These are phyloP conservation scores for Antheraea assamensis DNA, from an alignment of 2,888 invertebrate genomes.

Conservation along the genomic window DNA sequence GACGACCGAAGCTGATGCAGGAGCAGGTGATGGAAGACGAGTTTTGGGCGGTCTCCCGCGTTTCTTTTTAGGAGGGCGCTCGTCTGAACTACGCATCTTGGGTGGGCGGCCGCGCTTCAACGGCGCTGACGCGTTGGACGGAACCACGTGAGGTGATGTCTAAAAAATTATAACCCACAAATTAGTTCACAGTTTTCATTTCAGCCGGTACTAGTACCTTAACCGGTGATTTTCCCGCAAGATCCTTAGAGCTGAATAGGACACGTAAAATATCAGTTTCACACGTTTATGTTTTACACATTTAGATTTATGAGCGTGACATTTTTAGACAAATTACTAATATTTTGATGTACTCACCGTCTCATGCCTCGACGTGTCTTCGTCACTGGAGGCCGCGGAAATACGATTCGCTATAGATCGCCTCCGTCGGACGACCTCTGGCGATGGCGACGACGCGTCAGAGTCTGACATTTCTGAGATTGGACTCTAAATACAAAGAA, in stretches of 20 bases:
- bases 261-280: slow-evolving; percentile 10
- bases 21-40: slow-evolving; percentile 40
- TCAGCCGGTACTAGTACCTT: neutral
- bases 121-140: slow-evolving; percentile 35
- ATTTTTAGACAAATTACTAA: neutral
- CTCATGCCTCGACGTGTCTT: slow-evolving; percentile 56
- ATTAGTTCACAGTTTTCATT: slow-evolving; percentile 5
- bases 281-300: neutral
- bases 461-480: slow-evolving; percentile 84
- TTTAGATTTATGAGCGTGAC: neutral
- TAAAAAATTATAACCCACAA: slow-evolving; percentile 24
- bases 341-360: slow-evolving; percentile 42
- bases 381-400: slow-evolving; percentile 75
- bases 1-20: slow-evolving; percentile 31
- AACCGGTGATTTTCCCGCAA: neutral
- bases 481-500: slow-evolving; percentile 58
- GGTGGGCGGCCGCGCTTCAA: slow-evolving; percentile 80
- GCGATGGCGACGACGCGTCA: slow-evolving; percentile 69
- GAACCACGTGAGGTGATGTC: slow-evolving; percentile 54
- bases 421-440: slow-evolving; percentile 55
- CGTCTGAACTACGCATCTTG: slow-evolving; percentile 63
- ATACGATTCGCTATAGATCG: slow-evolving; percentile 61
- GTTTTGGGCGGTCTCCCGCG: slow-evolving; percentile 73
- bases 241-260: slow-evolving; percentile 1
- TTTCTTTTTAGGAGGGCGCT: slow-evolving; percentile 68